Evolutionary conservation across 2,797 vertebrate genomes (phyloP).

Genomic region (Picus viridis): DNA sequence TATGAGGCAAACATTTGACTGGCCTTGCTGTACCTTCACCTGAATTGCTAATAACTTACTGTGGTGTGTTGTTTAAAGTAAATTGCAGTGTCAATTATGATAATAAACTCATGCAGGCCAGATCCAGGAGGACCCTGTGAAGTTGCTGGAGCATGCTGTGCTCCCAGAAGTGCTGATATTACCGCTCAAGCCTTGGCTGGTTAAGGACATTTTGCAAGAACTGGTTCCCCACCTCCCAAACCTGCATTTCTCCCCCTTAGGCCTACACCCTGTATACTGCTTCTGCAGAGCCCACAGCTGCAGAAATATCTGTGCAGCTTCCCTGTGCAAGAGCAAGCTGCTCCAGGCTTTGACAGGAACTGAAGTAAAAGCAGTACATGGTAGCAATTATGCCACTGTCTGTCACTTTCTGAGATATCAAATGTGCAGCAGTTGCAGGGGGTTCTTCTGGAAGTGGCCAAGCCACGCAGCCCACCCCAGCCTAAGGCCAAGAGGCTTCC

Average conservation of each 20-base stretch:
- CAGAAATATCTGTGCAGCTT: neutral
- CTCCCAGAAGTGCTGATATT: neutral
- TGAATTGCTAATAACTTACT: neutral
- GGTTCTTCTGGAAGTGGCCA: fast-evolving
- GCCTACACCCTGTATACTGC: neutral
- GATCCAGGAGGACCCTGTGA: neutral
- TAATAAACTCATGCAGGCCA: conserved; percentile 15
- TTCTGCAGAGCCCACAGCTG: neutral
- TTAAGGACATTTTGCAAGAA: conserved; percentile 34
- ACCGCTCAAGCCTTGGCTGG: neutral
- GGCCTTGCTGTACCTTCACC: neutral
- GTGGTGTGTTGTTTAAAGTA: neutral
- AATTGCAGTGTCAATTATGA: conserved; percentile 1
- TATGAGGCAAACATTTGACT: neutral
- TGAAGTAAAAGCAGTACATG: neutral
- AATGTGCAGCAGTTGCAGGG: neutral
- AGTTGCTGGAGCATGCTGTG: neutral
- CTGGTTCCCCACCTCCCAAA: conserved; percentile 1
- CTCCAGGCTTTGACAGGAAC: neutral
- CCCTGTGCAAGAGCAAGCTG: neutral
- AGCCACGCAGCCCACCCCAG: neutral
- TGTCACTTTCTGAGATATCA: neutral
- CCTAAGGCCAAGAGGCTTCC: neutral
- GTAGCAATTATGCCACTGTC: neutral
- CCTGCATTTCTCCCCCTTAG: conserved; percentile 17